These are phyloP conservation scores for Carterocephalus palaemon DNA, from an alignment of 2,888 invertebrate species.

Conservation along the genomic window DNA sequence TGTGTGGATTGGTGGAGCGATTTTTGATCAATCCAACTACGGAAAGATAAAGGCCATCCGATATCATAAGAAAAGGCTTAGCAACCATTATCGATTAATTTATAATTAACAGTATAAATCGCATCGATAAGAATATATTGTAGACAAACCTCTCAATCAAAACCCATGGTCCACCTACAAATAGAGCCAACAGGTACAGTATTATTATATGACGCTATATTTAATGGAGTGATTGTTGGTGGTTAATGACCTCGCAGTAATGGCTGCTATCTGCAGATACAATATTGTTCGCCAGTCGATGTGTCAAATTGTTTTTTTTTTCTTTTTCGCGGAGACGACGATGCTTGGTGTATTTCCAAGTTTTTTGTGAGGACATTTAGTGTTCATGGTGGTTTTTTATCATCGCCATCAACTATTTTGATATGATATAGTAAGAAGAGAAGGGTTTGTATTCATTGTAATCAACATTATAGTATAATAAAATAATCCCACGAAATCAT, in stretches of 20 bases:
- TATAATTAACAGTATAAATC: no score
- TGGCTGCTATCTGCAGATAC: constrained; percentile 11
- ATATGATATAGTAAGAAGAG: no score
- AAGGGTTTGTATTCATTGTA: no score
- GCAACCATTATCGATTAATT: no score
- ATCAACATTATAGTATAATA: no score
- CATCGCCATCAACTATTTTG: no score
- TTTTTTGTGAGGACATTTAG: constrained; percentile 2
- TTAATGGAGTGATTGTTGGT: constrained; percentile 31
- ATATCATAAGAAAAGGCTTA: no score
- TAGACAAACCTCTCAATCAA: neutral
- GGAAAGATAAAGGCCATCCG: no score
- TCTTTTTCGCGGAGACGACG: neutral
- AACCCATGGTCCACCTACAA: constrained; percentile 19
- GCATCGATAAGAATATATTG: neutral
- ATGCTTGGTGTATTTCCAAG: neutral
- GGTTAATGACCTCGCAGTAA: constrained; percentile 28
- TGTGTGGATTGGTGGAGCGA: no score
- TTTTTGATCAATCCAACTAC: no score
- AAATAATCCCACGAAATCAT: no score
- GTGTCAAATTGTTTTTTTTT: constrained; percentile 9
- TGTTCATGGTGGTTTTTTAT: neutral
- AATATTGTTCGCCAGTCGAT: constrained; percentile 4
- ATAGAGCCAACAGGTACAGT: constrained; percentile 28
- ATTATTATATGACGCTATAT: constrained; percentile 32